Conservation (phyloP, 1,140 invertebrate species). For the Trypoxylus dichotomus region DNA sequence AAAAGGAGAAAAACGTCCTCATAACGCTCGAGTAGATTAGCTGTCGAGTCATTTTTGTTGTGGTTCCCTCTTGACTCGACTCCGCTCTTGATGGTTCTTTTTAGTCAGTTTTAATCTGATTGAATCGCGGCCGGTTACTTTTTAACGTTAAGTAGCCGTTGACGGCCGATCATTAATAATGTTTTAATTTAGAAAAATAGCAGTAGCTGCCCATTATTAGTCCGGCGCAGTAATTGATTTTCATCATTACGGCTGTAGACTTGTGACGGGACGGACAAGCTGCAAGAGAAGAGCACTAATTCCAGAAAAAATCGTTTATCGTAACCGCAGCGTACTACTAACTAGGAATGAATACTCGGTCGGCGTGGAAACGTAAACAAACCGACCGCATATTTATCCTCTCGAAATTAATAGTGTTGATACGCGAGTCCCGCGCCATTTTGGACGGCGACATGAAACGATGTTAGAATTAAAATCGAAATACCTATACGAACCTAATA, state of each 20-base stretch:
- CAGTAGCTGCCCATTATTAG: slow-evolving; percentile 25
- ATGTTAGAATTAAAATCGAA: background rate
- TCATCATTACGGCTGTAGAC: slow-evolving; percentile 20
- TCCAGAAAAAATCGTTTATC: slow-evolving; percentile 6
- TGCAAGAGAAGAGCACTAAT: background rate
- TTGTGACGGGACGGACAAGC: background rate
- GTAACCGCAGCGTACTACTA: background rate
- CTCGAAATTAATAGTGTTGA: slow-evolving; percentile 13
- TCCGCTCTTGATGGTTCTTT: background rate
- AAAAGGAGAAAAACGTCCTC: background rate
- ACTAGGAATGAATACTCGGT: background rate
- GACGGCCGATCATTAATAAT: slow-evolving; percentile 24
- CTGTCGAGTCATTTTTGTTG: slow-evolving; percentile 23
- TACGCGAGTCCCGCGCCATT: background rate
- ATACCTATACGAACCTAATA: background rate
- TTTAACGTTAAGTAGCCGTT: slow-evolving; percentile 19
- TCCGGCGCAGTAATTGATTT: slow-evolving; percentile 24
- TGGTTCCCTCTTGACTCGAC: background rate
- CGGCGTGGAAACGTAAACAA: background rate
- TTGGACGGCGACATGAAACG: background rate
- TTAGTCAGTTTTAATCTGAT: slow-evolving; percentile 23
- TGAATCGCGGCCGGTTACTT: slow-evolving; percentile 16
- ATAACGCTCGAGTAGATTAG: slow-evolving; percentile 28
- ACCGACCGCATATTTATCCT: slow-evolving; percentile 8
- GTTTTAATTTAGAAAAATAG: slow-evolving; percentile 27